A percentile compares a stretch with the other conserved stretches of the same genome.
Conservation (phyloP, 2,888 invertebrate genomes). For the Iphiclides podalirius region DNA sequence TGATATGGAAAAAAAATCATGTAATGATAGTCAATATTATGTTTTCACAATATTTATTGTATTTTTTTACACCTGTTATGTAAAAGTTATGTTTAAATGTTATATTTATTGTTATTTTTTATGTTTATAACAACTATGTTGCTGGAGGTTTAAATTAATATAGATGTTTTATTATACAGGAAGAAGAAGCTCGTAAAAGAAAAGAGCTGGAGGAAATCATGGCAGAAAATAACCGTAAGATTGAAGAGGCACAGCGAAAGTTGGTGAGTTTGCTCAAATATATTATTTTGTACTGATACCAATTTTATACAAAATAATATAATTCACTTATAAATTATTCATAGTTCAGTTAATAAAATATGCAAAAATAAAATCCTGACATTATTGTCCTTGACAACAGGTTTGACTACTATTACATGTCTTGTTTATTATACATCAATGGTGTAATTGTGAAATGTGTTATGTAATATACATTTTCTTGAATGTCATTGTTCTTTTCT, state of each 20-base stretch:
- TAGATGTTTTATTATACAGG: conserved; percentile 87
- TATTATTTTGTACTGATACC: too few relatives aligned
- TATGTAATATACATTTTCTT: too few relatives aligned
- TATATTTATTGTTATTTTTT: conserved; percentile 20
- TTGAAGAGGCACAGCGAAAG: conserved; percentile 97
- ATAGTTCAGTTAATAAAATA: neutral
- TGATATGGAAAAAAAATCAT: neutral
- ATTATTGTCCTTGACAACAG: neutral
- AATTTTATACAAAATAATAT: too few relatives aligned
- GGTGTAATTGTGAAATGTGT: neutral
- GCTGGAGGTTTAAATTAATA: conserved; percentile 50
- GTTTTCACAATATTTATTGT: conserved; percentile 5
- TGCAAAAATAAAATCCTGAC: neutral
- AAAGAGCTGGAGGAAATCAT: conserved; percentile 97
- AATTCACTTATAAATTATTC: too few relatives aligned
- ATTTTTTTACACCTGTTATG: conserved; percentile 1
- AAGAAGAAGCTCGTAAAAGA: conserved; percentile 97
- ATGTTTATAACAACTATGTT: conserved; percentile 29
- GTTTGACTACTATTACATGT: neutral
- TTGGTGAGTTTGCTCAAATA: conserved; percentile 90
- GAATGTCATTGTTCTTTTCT: too few relatives aligned
- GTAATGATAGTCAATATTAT: neutral
- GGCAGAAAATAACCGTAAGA: conserved; percentile 98
- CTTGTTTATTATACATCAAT: neutral
- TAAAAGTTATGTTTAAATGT: conserved; percentile 8